Base-by-base conservation (phyloP, 2,888 invertebrate species). In the Stenoptilia bipunctidactyla region DNA sequence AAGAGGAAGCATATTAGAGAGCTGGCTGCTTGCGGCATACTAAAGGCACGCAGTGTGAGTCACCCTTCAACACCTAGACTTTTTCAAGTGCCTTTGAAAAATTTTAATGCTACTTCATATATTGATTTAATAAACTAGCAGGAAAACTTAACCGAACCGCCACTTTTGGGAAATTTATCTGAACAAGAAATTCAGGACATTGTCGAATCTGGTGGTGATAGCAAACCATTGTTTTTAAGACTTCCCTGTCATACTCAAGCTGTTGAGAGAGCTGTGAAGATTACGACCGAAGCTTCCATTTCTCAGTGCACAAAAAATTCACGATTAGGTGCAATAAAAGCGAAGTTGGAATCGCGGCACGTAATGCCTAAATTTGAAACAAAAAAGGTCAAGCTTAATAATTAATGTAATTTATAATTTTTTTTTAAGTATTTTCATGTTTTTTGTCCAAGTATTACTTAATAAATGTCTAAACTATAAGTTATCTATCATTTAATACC, bases 61-160 rank as follows among this genome's bases (percentile, higher is more conserved):
- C n/a, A 38, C 2, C 12, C 15, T 37, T 14, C 15, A 14, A 39
- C 9, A 27, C 15, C 40, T 6, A 20, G 50, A 34, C 34, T 46
- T 12, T 55, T 53, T 46, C 36, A 49, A 37, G 40, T 46, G 8
- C 45, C 48, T 25, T 15, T 39, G 12, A 2, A 51, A 14, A 52
- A 52, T 39, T 40, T 52, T 14, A 38, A 44, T 43, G 48, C 49
- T 25, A 27, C 44, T 10, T 27, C 25, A 14, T 50, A 49, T 36
- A 39, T 39, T 15, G 46, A 51, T 36, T 25, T 53, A 8, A 48
- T 53, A 10, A 27, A 50, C 14, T 53, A 50, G 51, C 52, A 53
- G 15, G 30, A 46, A 37, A 37, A 45, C 10, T 40, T 49, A 36
- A 40, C 43, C 8, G 39, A 45, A 30, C 45, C 45, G 36, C 42